Evolutionary conservation across 2,888 invertebrate genomes (phyloP), one percentile per base, ranked within the genome.

Genomic region (Gasteruption jaculator): DNA sequence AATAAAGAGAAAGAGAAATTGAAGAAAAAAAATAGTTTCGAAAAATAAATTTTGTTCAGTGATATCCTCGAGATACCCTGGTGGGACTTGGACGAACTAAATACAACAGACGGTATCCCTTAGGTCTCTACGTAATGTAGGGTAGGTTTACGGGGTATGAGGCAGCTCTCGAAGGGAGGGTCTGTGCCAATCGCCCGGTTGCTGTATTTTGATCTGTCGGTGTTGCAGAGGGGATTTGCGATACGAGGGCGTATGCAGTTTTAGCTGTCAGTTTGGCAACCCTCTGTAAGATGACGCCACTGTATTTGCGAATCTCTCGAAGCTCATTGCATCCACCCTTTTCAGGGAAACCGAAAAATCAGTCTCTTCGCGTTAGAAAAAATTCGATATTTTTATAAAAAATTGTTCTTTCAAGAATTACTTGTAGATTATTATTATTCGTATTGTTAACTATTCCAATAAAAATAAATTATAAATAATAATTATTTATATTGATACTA

Each of bases 241-340:
- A 53, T 48, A 46, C 41, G 36, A 38, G 46, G 18, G 29, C n/a
- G 27, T 22, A 22, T 20, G 6, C 10, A 10, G 8, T 36, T 33
- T 41, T 45, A 29, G 34, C 21, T 33, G 16, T 30, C 38, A 48
- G 55, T 67, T 61, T 50, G 32, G 39, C 53, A 41, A 63, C 70
- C 70, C 68, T 50, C 29, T 60, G 67, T 25, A 43, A 56, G 70
- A 65, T 69, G 70, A 57, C 68, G 67, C 69, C 61, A 67, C 63
- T 43, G 48, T 45, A 49, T 34, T 29, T 4, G 11, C 11, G 24
- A 12, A 26, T 6, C 35, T 8, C 19, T 29, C 7, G n/a, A n/a
- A n/a, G n/a, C n/a, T n/a, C n/a, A n/a, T 38, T 39, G 8, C 40
- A 22, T 20, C 10, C 14, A 12, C 14, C 26, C 26, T 4, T 7